Base-by-base conservation (phyloP, 2,797 vertebrate genomes). In the Brotogeris chrysoptera region DNA sequence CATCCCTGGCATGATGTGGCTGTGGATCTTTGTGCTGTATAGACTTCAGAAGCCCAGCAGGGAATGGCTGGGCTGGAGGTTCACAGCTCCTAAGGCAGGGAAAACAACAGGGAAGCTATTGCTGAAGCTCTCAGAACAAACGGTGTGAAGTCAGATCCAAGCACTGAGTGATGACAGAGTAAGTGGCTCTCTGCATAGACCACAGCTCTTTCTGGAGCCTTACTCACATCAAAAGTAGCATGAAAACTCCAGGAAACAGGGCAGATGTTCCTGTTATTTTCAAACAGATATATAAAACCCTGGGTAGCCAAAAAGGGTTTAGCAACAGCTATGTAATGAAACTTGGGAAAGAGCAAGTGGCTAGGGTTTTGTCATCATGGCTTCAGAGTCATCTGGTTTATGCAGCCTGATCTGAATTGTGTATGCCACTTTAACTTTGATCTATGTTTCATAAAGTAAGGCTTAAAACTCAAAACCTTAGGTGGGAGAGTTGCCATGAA, bases 91-190 rank as follows among this genome's bases (percentile, higher is more conserved):
- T 64, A 5, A 4, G 11, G 78, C 72, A 88, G 55, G 49, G 78
- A 91, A 94, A 93, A 91, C 96, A 95, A 86, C 11, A 3, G 95
- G 91, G 95, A 92, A 97, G 94, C 91, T 96, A 77, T 91, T 96
- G 94, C 95, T 96, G 95, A 93, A 88, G 80, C 76, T 97, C 73
- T 84, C 12, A 36, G 95, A 93, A 85, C 53, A 95, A 97, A 97
- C 95, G 88, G 81, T 81, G 68, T 38, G 23, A 89, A 94, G 94
- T 89, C 68, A 95, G 92, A 96, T 90, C 88, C 95, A 94, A 96
- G 82, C 74, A 89, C 80, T n/a, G 43, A 85, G 24, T 80, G 91
- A 96, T 96, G 73, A 80, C 71, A 93, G 91, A 52, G 90, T 89
- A 93, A 96, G 94, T 50, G 80, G 77, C 81, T 96, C 78, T 83